Evolutionary conservation across 2,797 vertebrate species (phyloP), one percentile per base, ranked within the genome.

Genomic region (Mormyrus proboscirostris): DNA sequence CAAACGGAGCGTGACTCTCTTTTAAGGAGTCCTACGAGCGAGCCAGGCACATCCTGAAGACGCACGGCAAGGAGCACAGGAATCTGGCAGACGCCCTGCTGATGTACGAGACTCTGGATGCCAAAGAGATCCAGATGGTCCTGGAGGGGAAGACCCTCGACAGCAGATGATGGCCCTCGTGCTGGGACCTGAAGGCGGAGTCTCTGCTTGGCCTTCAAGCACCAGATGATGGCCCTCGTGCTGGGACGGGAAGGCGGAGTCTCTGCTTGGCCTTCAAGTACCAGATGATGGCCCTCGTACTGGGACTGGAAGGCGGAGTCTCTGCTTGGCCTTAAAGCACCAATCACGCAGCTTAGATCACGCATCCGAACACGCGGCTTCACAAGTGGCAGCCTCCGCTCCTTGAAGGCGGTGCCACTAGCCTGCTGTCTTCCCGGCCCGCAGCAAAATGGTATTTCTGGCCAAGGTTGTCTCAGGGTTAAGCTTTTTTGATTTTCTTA

Each of bases 81-180:
- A 97, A 95, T 93, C 95, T 99, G 93, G 98, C 98, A 1, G 97
- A 99, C 90, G 98, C 98, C 91, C 95, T 99, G 93, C 93, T 99
- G 93, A 97, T 95, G 92, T 99, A 99, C 0, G 99, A 99, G 94
- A 99, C 98, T 51, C 95, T 99, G 95, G 97, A 99, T 92, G 97
- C 96, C 96, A 99, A 98, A 97, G 99, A 99, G 93, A 99, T 99
- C 91, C 96, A 96, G 91, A 95, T 98, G 93, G 96, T 99, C 92
- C 91, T 99, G 89, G 98, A 99, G 93, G 99, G 98, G 14, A 99
- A 99, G 94, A 93, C 95, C 55, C 94, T 99, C 88, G 96, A 97
- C 90, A 92, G 94, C 92, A 98, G 97, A 97, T 98, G 95, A 98
- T 95, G 94, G 91, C 49, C 33, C 14, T 69, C 69, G 1, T 41